Base-by-base conservation (phyloP, 2,888 invertebrate genomes). In the Labia minor region DNA sequence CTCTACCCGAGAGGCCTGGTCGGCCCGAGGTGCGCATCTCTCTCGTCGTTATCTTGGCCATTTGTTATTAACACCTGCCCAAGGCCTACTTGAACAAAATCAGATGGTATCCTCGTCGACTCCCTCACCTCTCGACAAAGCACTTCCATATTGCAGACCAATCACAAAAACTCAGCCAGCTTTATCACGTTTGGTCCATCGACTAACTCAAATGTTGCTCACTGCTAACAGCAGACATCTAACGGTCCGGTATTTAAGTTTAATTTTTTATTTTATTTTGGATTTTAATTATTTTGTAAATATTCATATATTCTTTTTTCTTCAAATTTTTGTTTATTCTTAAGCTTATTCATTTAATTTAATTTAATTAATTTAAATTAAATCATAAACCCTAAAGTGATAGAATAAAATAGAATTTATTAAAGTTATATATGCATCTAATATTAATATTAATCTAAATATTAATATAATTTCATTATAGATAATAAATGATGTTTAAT, bases 151-250 rank as follows among this genome's bases (percentile, higher is more conserved):
- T 16, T 49, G n/a, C 49, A 49, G 49, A 14, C 3, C 49, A n/a
- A 14, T 11, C 8, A 8, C 49, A 2, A 11, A 3, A 14, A 11
- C 8, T 14, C 49, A 85, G 72, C 80, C 82, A 69, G 77, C 81
- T 0, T 74, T 86, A 61, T 85, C 86, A 0, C 78, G 83, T 72
- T 77, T 86, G 65, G 77, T 86, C 16, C 77, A 78, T 67, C 73
- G 77, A 61, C 74, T 86, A 61, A 77, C 81, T 21, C 78, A 80
- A 64, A 77, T 78, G 65, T 74, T 90, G 21, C 78, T 86, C 74
- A 79, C 83, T 2, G 82, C 87, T 1, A 82, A 84, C 68, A 86
- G 86, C 65, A 89, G 85, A 78, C 80, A 83, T 77, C 81, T 85
- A 72, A 82, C 85, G 74, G 89, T 88, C 49, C 49, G 49, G 49